Evolutionary conservation across 1,140 invertebrate genomes (phyloP), one percentile per base, ranked within the genome.

Genomic region (Saxidomus purpurata): DNA sequence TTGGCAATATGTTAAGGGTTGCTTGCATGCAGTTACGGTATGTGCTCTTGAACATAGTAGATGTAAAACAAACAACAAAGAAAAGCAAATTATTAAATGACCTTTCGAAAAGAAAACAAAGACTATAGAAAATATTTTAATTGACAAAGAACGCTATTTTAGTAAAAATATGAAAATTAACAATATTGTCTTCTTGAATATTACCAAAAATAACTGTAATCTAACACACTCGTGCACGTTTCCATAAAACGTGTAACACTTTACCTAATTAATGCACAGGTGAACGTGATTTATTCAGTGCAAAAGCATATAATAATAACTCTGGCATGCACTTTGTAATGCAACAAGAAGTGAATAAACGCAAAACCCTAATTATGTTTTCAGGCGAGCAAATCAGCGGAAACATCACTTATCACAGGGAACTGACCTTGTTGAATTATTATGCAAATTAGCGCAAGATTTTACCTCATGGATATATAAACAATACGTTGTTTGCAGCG

Each of bases 401-500:
- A 71, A 71, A 71, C 67, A 71, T 71, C 36, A 40, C 36, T 71
- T 71, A 38, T 71, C 67, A 71, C 67, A 71, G 67, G 67, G 67
- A 38, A 38, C 67, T 71, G 67, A 71, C 67, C 67, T 71, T 71
- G 34, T 71, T 71, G 36, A 71, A 71, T 71, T 71, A 76, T 25
- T 49, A 52, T 79, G 47, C 47, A 79, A 79, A 79, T 79, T 34
- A 31, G 47, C 31, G 22, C 76, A 17, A 36, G 34, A 36, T 79
- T 79, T 36, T 79, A 79, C 76, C 76, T 79, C 47, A n/a, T 25
- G 47, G 76, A 52, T 79, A 79, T 79, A 52, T 79, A 55, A 55
- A 79, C 43, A 79, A 52, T 79, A 52, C 76, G 47, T 36, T 79
- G 28, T 49, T 31, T 36, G 76, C 36, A n/a, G 47, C 76, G 76